Conservation (phyloP, 1,140 invertebrate genomes). For the Bombus impatiens region DNA sequence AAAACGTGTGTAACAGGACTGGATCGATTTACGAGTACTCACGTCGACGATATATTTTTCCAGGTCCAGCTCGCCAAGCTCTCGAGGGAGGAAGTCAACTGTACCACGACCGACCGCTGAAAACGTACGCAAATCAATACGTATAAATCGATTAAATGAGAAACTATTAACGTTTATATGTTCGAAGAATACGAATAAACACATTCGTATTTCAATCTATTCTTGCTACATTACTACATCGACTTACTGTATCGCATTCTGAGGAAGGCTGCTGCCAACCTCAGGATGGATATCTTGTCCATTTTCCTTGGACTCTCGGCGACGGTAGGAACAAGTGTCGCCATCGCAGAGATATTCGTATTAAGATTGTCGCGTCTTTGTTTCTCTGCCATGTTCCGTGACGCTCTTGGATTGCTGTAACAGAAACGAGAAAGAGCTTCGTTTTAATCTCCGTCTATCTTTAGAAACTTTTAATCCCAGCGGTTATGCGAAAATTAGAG, state of each 20-base stretch:
- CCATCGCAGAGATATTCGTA: slow-evolving; percentile 91
- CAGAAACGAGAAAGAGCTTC: slow-evolving; percentile 54
- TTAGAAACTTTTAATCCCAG: too few relatives aligned
- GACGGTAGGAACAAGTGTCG: slow-evolving; percentile 91
- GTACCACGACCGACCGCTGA: slow-evolving; percentile 72
- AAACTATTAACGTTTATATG: not conserved
- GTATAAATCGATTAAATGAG: not conserved
- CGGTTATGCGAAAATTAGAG: too few relatives aligned
- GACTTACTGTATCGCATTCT: slow-evolving; percentile 85
- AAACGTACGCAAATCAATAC: not conserved
- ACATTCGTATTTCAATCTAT: not conserved
- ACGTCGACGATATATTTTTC: slow-evolving; percentile 77
- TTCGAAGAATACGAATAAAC: too few relatives aligned
- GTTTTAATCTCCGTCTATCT: not conserved
- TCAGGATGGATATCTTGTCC: slow-evolving; percentile 94
- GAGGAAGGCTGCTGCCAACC: slow-evolving; percentile 91
- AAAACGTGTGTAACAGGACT: not conserved
- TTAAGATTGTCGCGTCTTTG: slow-evolving; percentile 94
- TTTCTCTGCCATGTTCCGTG: slow-evolving; percentile 93
- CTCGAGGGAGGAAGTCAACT: slow-evolving; percentile 66
- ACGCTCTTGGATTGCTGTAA: slow-evolving; percentile 88
- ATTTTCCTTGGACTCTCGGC: slow-evolving; percentile 90
- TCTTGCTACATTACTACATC: not conserved
- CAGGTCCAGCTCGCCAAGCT: slow-evolving; percentile 73
- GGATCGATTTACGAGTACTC: slow-evolving; percentile 62